A percentile compares a stretch with the other conserved stretches of the same genome.
phyloP scores from a whole-genome alignment of 2,113 vertebrate species.

The Mustela nigripes region DNA sequence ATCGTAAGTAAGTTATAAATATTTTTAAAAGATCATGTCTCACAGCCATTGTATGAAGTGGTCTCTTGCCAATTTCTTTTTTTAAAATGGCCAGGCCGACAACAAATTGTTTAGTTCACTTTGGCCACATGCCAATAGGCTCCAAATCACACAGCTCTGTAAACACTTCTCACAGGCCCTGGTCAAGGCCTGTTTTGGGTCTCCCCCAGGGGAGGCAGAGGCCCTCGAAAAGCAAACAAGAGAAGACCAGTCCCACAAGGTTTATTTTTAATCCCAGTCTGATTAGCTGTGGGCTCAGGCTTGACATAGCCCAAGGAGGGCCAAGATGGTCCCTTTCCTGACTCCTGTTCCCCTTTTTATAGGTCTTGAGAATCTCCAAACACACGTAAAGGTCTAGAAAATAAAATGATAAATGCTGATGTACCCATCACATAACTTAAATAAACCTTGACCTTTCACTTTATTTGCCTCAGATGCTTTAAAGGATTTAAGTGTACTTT shows the following conservation, averaged over 20 bases:
- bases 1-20: conserved; percentile 56
- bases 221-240: conserved; percentile 27
- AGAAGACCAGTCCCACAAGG: neutral
- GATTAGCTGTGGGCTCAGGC: neutral
- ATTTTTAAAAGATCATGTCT: conserved; percentile 53
- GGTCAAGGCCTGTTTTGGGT: conserved; percentile 45
- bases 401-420: neutral
- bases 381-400: neutral
- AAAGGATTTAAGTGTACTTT: neutral
- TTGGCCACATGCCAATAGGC: conserved; percentile 27
- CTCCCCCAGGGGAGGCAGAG: conserved; percentile 46
- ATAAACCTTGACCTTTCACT: neutral
- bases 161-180: conserved; percentile 19
- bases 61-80: conserved; percentile 73
- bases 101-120: conserved; percentile 31
- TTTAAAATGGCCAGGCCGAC: conserved; percentile 42
- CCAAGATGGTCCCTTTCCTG: neutral
- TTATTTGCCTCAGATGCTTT: conserved; percentile 27
- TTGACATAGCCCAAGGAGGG: neutral
- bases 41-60: conserved; percentile 25
- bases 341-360: neutral
- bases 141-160: conserved; percentile 28
- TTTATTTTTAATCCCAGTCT: conserved; percentile 15
- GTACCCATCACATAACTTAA: neutral
- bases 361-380: conserved; percentile 27